Conservation (phyloP, 1,140 invertebrate species). For the Thalassaphorura encarpata region DNA sequence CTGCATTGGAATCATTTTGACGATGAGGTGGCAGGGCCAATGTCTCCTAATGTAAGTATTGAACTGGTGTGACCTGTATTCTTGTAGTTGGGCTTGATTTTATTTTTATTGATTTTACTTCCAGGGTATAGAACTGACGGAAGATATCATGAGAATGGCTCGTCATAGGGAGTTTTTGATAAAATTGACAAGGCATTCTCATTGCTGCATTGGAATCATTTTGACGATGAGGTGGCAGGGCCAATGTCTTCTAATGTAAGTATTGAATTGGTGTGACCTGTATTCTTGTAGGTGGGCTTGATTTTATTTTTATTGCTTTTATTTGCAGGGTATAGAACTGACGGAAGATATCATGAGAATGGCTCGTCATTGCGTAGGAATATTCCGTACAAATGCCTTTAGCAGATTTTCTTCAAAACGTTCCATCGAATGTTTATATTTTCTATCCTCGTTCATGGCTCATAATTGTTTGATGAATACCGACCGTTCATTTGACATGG, state of each 20-base stretch:
- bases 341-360: neutral
- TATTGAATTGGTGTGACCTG: too few relatives aligned
- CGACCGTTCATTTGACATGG: constrained; percentile 42
- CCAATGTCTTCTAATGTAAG: too few relatives aligned
- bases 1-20: constrained; percentile 16
- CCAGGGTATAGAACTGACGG: neutral
- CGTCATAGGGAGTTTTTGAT: constrained; percentile 12
- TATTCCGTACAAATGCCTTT: constrained; percentile 27
- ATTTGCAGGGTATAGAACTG: neutral
- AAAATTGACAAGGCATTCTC: constrained; percentile 5
- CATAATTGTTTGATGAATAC: constrained; percentile 66
- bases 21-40: neutral
- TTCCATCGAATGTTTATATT: constrained; percentile 50
- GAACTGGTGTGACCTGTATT: too few relatives aligned
- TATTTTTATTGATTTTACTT: neutral
- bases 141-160: constrained; percentile 3
- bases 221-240: constrained; percentile 1
- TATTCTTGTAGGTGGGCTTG: too few relatives aligned
- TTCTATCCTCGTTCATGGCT: constrained; percentile 59
- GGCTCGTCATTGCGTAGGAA: constrained; percentile 17
- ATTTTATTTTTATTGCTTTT: neutral
- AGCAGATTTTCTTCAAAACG: constrained; percentile 6
- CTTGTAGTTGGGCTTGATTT: too few relatives aligned
- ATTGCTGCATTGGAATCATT: constrained; percentile 9
- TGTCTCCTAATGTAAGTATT: too few relatives aligned